phyloP scores from a whole-genome alignment of 23 tunicate species.

The Styela clava region DNA sequence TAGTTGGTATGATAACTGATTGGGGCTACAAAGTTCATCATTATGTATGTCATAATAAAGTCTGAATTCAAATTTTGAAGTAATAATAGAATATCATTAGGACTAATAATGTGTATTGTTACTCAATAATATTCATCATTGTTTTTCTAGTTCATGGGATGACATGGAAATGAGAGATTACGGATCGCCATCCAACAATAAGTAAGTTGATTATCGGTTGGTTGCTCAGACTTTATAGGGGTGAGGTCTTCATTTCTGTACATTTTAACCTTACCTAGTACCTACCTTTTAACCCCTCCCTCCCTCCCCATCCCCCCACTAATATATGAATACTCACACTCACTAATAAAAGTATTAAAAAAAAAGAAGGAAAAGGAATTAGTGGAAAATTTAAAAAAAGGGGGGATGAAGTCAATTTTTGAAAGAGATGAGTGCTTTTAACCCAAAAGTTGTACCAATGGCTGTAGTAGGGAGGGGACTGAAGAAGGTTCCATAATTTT shows the following conservation, averaged over 20 bases:
- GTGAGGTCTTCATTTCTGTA: neutral
- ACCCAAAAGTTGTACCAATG: no score
- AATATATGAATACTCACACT: neutral
- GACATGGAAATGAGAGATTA: conserved; percentile 20
- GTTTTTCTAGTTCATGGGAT: conserved; percentile 10
- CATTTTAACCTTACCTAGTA: neutral
- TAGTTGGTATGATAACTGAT: neutral
- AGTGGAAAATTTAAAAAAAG: neutral
- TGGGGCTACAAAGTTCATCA: no score
- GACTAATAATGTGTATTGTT: neutral
- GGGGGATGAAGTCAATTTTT: neutral
- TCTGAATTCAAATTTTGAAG: no score
- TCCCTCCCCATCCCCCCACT: no score
- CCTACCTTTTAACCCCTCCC: neutral
- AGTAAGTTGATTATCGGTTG: neutral
- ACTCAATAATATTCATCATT: neutral
- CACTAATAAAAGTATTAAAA: neutral
- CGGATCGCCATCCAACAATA: neutral
- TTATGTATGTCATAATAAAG: neutral
- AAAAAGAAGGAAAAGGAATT: neutral
- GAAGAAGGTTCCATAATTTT: no score
- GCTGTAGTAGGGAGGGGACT: no score
- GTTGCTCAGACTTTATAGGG: neutral
- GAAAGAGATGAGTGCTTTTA: no score
- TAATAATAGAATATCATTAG: no score